Base-by-base conservation (phyloP, 2,797 vertebrate species). In the Hypotaenidia philippensis region DNA sequence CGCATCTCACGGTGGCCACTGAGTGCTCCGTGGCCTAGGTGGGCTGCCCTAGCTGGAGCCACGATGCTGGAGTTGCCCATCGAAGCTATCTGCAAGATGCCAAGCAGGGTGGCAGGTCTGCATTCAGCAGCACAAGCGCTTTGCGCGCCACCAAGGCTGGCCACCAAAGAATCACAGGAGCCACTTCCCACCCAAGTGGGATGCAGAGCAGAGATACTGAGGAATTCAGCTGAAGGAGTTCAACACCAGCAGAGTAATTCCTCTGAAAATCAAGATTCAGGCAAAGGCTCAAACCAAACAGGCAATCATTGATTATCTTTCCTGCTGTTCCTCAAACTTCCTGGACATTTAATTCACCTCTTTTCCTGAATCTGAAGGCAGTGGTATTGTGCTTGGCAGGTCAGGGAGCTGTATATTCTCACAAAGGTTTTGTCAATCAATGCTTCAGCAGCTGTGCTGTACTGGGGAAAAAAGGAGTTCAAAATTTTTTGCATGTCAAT, bases 1-100 rank as follows among this genome's bases (percentile, higher is more conserved):
- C 3, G 1, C 1, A 1, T 4, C 66, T 38, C 19, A 29, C 50
- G 13, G 15, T 1, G 0, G 2, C 4, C 22, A 8, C 3, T 0
- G 13, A 26, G 38, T 0, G 7, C 6, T 44, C 27, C 5, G 60
- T 13, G 11, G 9, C 77, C 27, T 17, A 16, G 2, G 18, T 1
- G 11, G 1, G 15, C 45, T 40, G 15, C 19, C 49, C 79, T 27
- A 63, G 0, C 56, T 26, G 50, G 29, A 27, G 14, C 77, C 9
- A 3, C 4, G 20, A 6, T 1, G 16, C 15, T 0, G 2, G 44
- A 44, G 31, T 0, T 13, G 59, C 61, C 68, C 76, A 3, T 0
- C 4, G 8, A 34, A 52, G 47, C 9, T 10, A 17, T 8, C n/a
- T 71, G 71, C 49, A 40, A 17, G 68, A 11, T 17, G 38, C 69